These are phyloP conservation scores for Ophion costatus DNA, from an alignment of 2,888 invertebrate species.

Conservation along the genomic window DNA sequence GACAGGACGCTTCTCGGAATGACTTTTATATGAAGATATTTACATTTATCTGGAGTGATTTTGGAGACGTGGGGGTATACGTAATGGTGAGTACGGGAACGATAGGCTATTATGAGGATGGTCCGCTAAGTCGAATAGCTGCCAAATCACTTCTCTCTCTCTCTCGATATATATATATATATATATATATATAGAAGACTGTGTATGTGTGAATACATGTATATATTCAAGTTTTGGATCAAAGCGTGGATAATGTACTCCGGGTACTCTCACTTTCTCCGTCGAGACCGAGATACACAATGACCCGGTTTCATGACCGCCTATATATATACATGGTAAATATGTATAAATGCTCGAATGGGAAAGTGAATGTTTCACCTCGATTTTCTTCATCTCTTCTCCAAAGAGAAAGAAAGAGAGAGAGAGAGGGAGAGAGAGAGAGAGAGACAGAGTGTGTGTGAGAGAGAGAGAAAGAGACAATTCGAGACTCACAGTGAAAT, in stretches of 20 bases:
- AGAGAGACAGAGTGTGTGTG: neutral
- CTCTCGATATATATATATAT: neutral
- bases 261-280: conserved; percentile 80
- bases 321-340: conserved; percentile 37
- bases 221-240: conserved; percentile 40
- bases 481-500: conserved; percentile 54
- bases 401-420: neutral
- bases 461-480: conserved; percentile 35
- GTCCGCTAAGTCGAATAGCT: neutral
- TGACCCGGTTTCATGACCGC: conserved; percentile 78
- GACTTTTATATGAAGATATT: too few relatives aligned
- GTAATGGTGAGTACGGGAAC: too few relatives aligned
- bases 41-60: too few relatives aligned
- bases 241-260: conserved; percentile 52
- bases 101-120: too few relatives aligned
- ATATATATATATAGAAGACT: neutral
- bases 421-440: conserved; percentile 8
- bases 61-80: too few relatives aligned
- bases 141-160: neutral
- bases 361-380: conserved; percentile 77
- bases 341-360: conserved; percentile 70
- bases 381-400: conserved; percentile 60
- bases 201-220: neutral
- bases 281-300: conserved; percentile 68
- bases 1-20: too few relatives aligned